These are phyloP conservation scores for Drosophila pseudoananassae DNA, from an alignment of 1,140 invertebrate species.

Conservation along the genomic window DNA sequence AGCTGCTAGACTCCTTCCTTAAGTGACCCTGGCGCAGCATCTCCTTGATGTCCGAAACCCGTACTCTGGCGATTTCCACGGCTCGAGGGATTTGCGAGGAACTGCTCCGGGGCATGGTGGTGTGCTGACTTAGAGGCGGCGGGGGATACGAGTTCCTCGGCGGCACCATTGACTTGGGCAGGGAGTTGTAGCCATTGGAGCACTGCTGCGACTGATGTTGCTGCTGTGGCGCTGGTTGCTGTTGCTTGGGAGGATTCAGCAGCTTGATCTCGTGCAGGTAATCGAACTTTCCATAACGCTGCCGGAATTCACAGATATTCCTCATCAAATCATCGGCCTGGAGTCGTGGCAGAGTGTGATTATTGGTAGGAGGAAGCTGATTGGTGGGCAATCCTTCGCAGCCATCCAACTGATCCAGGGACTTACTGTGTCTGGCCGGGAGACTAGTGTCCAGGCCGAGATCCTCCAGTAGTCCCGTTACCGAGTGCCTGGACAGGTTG, in stretches of 20 bases:
- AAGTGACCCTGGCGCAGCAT: slow-evolving; percentile 74
- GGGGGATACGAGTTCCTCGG: slow-evolving; percentile 87
- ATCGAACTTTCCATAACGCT: slow-evolving; percentile 85
- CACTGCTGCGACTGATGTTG: slow-evolving; percentile 28
- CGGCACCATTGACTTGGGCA: slow-evolving; percentile 84
- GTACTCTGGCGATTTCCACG: slow-evolving; percentile 77
- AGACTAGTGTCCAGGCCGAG: slow-evolving; percentile 42
- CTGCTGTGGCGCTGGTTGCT: background rate
- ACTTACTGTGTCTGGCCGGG: slow-evolving; percentile 90
- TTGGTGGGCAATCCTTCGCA: slow-evolving; percentile 42
- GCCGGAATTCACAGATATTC: slow-evolving; percentile 87
- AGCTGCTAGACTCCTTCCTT: slow-evolving; percentile 77
- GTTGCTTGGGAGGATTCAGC: slow-evolving; percentile 77
- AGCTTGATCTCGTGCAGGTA: slow-evolving; percentile 83
- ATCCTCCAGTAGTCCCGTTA: slow-evolving; percentile 85
- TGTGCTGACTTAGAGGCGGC: slow-evolving; percentile 71
- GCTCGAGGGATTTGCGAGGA: slow-evolving; percentile 72
- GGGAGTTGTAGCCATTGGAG: slow-evolving; percentile 69
- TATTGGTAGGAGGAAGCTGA: slow-evolving; percentile 12
- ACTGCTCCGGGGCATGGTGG: slow-evolving; percentile 75
- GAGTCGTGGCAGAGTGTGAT: slow-evolving; percentile 61
- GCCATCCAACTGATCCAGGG: slow-evolving; percentile 89
- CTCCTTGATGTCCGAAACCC: slow-evolving; percentile 82
- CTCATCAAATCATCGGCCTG: slow-evolving; percentile 83
- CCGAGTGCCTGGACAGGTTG: slow-evolving; percentile 86